These are phyloP conservation scores for Eubasilissa regina DNA, from an alignment of 1,140 invertebrate genomes.

Conservation along the genomic window DNA sequence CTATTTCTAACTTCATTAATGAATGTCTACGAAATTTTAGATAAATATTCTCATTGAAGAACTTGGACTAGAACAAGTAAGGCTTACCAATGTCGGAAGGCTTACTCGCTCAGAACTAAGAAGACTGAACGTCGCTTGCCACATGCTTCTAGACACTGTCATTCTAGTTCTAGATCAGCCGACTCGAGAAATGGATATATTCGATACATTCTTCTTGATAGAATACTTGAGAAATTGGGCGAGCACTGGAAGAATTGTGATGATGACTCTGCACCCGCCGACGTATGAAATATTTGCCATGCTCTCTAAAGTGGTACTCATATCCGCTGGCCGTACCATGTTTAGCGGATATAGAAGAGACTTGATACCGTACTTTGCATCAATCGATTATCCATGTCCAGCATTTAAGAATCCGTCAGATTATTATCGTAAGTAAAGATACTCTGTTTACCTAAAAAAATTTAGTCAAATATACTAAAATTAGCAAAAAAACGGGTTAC, in stretches of 20 bases:
- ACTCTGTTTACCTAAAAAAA: not conserved
- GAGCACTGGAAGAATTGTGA: constrained; percentile 85
- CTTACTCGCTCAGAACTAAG: constrained; percentile 90
- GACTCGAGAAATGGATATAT: constrained; percentile 94
- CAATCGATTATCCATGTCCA: constrained; percentile 95
- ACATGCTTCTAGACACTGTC: constrained; percentile 87
- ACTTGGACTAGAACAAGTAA: constrained; percentile 88
- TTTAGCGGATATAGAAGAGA: constrained; percentile 91
- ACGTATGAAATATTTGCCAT: constrained; percentile 97
- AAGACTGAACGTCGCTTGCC: constrained; percentile 89
- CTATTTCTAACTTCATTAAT: not conserved
- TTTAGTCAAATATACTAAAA: no score
- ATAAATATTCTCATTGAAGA: constrained; percentile 91
- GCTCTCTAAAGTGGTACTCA: constrained; percentile 87
- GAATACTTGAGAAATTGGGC: constrained; percentile 96
- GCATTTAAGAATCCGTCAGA: constrained; percentile 97
- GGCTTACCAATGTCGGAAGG: constrained; percentile 82
- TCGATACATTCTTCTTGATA: constrained; percentile 95
- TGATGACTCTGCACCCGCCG: constrained; percentile 94
- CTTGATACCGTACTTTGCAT: constrained; percentile 94
- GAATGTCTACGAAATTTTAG: constrained; percentile 68
- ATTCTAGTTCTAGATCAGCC: constrained; percentile 91
- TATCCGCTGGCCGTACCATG: constrained; percentile 92
- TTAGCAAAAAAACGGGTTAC: no score
- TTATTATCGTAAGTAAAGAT: constrained; percentile 89